Percentiles rank a stretch among this genome's conserved stretches.
phyloP scores from a whole-genome alignment of 2,797 vertebrate genomes.

The Toxotes lorentzi region DNA sequence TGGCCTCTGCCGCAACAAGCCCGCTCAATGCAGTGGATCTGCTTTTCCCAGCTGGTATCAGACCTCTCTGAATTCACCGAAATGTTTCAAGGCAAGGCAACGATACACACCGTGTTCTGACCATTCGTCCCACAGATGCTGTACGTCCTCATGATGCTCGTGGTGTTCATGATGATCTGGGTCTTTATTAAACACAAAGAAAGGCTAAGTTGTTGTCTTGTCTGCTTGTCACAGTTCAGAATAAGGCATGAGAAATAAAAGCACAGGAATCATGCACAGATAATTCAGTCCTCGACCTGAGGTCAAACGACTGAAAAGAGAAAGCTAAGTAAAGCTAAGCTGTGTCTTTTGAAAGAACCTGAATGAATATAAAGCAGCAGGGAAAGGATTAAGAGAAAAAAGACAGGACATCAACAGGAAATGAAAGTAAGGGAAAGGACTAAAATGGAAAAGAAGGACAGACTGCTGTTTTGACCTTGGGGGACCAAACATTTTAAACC shows the following conservation, averaged over 20 bases:
- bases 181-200: constrained; percentile 65
- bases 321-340: too few species aligned
- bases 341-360: neutral
- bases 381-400: constrained; percentile 37
- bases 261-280: neutral
- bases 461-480: constrained; percentile 39
- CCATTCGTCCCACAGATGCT: constrained; percentile 85
- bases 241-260: neutral
- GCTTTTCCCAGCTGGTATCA: neutral
- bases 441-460: neutral
- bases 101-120: constrained; percentile 80
- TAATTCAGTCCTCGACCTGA: neutral
- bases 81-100: neutral
- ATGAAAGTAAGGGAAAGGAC: constrained; percentile 23
- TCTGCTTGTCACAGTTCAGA: neutral
- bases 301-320: neutral
- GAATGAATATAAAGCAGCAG: neutral
- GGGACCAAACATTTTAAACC: neutral
- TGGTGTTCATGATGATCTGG: constrained; percentile 63
- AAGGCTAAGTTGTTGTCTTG: neutral
- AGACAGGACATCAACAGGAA: constrained; percentile 39
- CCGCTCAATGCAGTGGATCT: constrained; percentile 1
- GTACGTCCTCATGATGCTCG: constrained; percentile 69
- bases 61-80: neutral
- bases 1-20: constrained; percentile 1